Conservation (phyloP, 2,797 vertebrate genomes). For the Chloroceryle inda region DNA sequence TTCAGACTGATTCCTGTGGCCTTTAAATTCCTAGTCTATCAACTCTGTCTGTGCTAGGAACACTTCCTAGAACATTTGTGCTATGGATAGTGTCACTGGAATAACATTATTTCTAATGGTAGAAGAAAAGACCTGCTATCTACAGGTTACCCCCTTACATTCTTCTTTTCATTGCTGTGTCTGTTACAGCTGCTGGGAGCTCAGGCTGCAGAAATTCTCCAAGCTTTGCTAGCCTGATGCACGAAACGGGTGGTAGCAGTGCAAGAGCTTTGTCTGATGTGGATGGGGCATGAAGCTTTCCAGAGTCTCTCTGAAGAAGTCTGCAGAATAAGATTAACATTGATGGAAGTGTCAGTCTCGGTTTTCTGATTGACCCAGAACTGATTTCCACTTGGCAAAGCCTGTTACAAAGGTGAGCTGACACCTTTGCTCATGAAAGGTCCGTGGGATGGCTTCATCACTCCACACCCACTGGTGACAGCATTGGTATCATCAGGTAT, state of each 20-base stretch:
- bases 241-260: background rate
- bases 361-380: background rate
- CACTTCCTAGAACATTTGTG: background rate
- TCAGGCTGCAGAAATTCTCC: background rate
- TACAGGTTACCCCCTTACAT: background rate
- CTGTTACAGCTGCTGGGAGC: background rate
- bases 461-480: background rate
- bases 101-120: background rate
- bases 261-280: background rate
- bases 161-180: background rate
- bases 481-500: background rate
- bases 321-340: background rate
- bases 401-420: background rate
- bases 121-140: background rate
- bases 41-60: background rate
- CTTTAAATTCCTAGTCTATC: constrained; percentile 6
- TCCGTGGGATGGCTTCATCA: background rate
- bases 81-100: background rate
- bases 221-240: background rate
- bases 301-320: background rate
- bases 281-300: background rate
- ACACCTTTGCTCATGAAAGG: background rate
- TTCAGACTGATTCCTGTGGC: background rate
- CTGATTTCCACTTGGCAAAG: background rate
- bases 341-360: background rate